Conservation (phyloP, 2,113 vertebrate species). For the Ranitomeya imitator region DNA sequence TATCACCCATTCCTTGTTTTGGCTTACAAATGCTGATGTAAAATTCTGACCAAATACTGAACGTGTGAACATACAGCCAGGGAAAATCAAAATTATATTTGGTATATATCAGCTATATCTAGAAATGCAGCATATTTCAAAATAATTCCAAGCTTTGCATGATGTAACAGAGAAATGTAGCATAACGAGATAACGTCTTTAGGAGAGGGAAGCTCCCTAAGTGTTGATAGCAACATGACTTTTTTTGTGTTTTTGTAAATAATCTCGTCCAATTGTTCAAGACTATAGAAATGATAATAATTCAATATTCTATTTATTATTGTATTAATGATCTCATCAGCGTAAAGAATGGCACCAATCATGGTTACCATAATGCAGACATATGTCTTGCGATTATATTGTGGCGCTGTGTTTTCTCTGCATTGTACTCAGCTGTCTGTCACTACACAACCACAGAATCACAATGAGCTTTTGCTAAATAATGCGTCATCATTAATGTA, state of each 20-base stretch:
- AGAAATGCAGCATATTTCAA: no score
- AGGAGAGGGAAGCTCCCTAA: no score
- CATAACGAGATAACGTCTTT: no score
- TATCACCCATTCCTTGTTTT: no score
- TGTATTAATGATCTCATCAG: not conserved
- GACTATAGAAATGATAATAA: not conserved
- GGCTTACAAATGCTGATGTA: no score
- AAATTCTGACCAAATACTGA: no score
- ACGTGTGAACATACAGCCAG: no score
- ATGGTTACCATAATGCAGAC: not conserved
- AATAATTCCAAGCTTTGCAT: no score
- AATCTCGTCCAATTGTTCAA: not conserved
- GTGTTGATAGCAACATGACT: no score
- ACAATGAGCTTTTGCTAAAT: constrained; percentile 36
- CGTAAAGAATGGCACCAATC: not conserved
- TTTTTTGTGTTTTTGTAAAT: not conserved
- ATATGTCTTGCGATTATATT: not conserved
- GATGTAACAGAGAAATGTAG: no score
- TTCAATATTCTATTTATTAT: not conserved
- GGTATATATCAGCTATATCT: no score
- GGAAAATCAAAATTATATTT: no score
- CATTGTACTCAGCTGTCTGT: not conserved
- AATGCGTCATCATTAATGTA: constrained; percentile 53
- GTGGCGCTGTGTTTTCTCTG: not conserved
- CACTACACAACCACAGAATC: not conserved